phyloP scores from a whole-genome alignment of 2,888 invertebrate species.

The Ectemnius cavifrons region DNA sequence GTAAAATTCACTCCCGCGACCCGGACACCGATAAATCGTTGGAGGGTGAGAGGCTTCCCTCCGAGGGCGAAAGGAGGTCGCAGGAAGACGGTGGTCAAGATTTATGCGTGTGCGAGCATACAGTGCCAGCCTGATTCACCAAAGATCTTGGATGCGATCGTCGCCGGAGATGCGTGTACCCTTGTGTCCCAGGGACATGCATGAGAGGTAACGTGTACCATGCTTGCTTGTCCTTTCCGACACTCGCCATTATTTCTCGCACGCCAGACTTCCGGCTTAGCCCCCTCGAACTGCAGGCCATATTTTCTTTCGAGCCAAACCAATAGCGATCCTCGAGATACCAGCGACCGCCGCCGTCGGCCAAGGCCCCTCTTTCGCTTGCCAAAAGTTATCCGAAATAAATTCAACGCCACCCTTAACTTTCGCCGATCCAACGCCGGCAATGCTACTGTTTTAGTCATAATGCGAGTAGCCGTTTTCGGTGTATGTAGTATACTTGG shows the following conservation, averaged over 20 bases:
- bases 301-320: constrained; percentile 22
- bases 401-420: background rate
- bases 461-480: no score
- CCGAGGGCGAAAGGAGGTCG: constrained; percentile 45
- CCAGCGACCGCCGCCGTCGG: background rate
- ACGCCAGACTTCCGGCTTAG: constrained; percentile 21
- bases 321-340: background rate
- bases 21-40: constrained; percentile 58
- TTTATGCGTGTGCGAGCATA: constrained; percentile 39
- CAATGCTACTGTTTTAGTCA: background rate
- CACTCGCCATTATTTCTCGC: constrained; percentile 38
- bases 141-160: constrained; percentile 41
- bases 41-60: constrained; percentile 30
- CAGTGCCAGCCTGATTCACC: constrained; percentile 44
- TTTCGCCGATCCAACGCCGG: background rate
- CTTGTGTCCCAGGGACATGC: background rate
- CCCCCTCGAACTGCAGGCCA: background rate
- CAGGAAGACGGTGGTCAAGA: constrained; percentile 44
- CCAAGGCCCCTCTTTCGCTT: background rate
- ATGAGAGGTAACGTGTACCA: background rate
- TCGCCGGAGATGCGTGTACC: constrained; percentile 18
- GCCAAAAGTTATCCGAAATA: background rate
- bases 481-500: no score
- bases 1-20: constrained; percentile 63
- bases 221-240: constrained; percentile 7